Percentiles rank a stretch among this genome's conserved stretches.
Evolutionary conservation across 2,113 vertebrate genomes (phyloP).

Genomic region (Irena cyanogastra): DNA sequence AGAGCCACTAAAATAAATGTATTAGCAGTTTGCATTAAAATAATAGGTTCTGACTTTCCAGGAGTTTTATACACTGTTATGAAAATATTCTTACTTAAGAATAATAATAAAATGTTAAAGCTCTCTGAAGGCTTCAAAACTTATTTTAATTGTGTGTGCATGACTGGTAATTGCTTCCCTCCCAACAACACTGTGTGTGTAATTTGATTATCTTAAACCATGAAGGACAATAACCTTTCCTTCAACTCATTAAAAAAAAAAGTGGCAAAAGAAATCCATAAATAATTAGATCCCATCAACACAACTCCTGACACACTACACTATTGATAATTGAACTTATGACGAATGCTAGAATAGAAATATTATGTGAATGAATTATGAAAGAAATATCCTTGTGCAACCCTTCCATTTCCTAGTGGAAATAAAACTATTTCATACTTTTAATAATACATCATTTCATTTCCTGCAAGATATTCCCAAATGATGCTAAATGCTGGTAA

Average conservation of each 20-base stretch:
- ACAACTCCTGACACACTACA: neutral
- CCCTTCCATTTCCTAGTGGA: slow-evolving; percentile 2
- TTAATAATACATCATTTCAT: slow-evolving; percentile 43
- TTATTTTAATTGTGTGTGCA: slow-evolving; percentile 24
- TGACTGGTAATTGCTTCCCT: slow-evolving; percentile 15
- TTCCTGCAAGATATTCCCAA: neutral
- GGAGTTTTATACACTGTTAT: neutral
- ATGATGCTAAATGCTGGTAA: neutral
- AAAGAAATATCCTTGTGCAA: neutral
- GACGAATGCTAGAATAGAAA: neutral
- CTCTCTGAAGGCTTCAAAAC: neutral
- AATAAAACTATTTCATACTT: slow-evolving; percentile 9
- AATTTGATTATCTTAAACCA: slow-evolving; percentile 44
- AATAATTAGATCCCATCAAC: slow-evolving; percentile 32
- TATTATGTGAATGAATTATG: neutral
- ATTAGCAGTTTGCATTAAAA: neutral
- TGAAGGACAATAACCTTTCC: slow-evolving; percentile 41
- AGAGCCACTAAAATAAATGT: neutral
- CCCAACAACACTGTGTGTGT: neutral
- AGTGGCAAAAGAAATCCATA: neutral
- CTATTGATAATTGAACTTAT: neutral
- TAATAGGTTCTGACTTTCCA: neutral
- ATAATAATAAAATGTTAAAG: neutral
- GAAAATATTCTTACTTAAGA: neutral
- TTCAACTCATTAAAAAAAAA: neutral